Conservation (phyloP, 2,797 vertebrate species). For the Champsocephalus esox region DNA sequence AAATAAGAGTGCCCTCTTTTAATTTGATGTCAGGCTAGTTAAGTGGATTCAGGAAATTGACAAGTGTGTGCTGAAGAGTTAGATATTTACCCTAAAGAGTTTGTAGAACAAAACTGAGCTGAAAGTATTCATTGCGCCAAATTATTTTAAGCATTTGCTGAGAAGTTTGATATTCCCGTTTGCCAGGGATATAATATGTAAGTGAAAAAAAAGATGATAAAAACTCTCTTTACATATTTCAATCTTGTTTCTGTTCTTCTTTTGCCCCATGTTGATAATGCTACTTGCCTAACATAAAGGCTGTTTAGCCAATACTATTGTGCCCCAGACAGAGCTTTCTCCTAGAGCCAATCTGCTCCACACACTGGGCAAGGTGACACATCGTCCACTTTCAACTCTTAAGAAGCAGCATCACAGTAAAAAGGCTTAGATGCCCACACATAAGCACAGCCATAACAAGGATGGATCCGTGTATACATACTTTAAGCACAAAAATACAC, state of each 20-base stretch:
- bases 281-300: not conserved
- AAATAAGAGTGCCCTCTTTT: too few species aligned
- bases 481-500: too few species aligned
- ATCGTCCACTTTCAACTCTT: slow-evolving; percentile 21
- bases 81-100: too few species aligned
- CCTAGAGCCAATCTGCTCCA: slow-evolving; percentile 42
- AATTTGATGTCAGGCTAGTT: too few species aligned
- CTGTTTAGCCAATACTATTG: not conserved
- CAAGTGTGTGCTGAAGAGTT: too few species aligned
- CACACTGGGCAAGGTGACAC: slow-evolving; percentile 25
- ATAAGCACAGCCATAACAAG: slow-evolving; percentile 16
- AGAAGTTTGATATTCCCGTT: too few species aligned
- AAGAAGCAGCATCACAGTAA: slow-evolving; percentile 2
- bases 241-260: not conserved
- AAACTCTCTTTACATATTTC: too few species aligned
- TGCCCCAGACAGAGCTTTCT: slow-evolving; percentile 19
- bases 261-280: slow-evolving; percentile 5
- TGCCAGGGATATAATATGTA: too few species aligned
- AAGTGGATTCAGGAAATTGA: too few species aligned
- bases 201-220: not conserved
- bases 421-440: slow-evolving; percentile 3
- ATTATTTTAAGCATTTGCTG: too few species aligned
- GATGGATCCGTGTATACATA: not conserved
- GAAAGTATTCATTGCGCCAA: too few species aligned
- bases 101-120: too few species aligned